These are phyloP conservation scores for Eulemur mongoz DNA, from an alignment of 2,797 vertebrate genomes.

Conservation along the genomic window DNA sequence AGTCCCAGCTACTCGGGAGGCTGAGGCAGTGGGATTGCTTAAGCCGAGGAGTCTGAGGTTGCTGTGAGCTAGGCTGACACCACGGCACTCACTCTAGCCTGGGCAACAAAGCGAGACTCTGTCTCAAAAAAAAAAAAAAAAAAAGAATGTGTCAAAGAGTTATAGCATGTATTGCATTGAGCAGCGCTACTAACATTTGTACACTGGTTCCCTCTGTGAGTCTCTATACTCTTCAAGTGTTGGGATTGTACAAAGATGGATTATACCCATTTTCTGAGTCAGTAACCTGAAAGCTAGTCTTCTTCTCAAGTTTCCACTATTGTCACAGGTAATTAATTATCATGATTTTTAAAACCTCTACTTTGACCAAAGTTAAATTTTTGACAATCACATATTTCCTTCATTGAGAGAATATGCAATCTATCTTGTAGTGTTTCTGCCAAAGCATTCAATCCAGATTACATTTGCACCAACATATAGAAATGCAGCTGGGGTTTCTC, in stretches of 20 bases:
- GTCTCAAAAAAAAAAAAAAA: too few species aligned
- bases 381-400: not conserved
- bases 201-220: not conserved
- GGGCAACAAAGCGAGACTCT: too few species aligned
- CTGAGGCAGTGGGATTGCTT: too few species aligned
- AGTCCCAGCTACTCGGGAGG: too few species aligned
- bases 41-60: too few species aligned
- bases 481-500: not conserved
- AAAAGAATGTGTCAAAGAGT: too few species aligned
- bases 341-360: not conserved
- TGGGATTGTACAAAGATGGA: not conserved
- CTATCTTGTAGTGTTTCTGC: not conserved
- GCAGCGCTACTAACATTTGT: not conserved
- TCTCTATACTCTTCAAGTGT: not conserved
- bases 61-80: too few species aligned
- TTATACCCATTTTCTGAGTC: not conserved
- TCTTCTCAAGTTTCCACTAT: not conserved
- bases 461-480: not conserved
- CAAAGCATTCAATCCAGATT: not conserved
- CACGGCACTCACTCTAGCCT: too few species aligned
- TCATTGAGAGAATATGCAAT: not conserved
- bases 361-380: conserved; percentile 17
- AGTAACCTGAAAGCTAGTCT: not conserved
- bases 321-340: not conserved
- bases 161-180: too few species aligned